These are phyloP conservation scores for Stomorhina lunata DNA, from an alignment of 2,888 invertebrate genomes.

Conservation along the genomic window DNA sequence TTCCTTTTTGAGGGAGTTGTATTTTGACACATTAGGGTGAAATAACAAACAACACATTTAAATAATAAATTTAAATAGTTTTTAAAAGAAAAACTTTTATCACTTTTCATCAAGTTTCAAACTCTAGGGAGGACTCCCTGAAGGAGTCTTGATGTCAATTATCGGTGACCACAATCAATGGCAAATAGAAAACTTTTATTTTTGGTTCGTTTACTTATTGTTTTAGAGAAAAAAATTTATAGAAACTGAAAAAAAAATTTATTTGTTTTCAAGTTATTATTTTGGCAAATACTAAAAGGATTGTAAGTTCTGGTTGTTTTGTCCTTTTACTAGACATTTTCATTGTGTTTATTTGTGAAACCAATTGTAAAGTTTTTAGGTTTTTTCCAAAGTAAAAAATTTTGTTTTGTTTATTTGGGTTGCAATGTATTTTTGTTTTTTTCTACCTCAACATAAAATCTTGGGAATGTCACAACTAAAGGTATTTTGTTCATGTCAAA, in stretches of 20 bases:
- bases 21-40: constrained; percentile 49
- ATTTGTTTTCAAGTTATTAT: constrained; percentile 37
- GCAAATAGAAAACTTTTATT: constrained; percentile 28
- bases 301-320: background rate
- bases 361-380: constrained; percentile 66
- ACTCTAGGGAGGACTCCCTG: constrained; percentile 35
- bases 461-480: constrained; percentile 21
- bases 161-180: constrained; percentile 54
- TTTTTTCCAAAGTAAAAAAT: constrained; percentile 11
- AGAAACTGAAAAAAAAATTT: background rate
- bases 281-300: background rate
- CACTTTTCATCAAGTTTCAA: background rate
- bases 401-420: constrained; percentile 27
- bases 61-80: constrained; percentile 63
- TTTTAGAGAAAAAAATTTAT: constrained; percentile 2
- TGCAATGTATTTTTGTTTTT: background rate
- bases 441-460: background rate
- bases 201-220: constrained; percentile 16
- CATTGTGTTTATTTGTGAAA: constrained; percentile 65
- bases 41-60: constrained; percentile 50
- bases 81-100: constrained; percentile 36
- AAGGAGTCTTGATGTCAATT: constrained; percentile 56
- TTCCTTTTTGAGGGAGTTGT: too few species aligned
- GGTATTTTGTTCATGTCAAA: constrained; percentile 10
- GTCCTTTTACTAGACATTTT: constrained; percentile 36